Evolutionary conservation across 2,888 invertebrate genomes (phyloP).

Genomic region (Drosophila diplacantha): DNA sequence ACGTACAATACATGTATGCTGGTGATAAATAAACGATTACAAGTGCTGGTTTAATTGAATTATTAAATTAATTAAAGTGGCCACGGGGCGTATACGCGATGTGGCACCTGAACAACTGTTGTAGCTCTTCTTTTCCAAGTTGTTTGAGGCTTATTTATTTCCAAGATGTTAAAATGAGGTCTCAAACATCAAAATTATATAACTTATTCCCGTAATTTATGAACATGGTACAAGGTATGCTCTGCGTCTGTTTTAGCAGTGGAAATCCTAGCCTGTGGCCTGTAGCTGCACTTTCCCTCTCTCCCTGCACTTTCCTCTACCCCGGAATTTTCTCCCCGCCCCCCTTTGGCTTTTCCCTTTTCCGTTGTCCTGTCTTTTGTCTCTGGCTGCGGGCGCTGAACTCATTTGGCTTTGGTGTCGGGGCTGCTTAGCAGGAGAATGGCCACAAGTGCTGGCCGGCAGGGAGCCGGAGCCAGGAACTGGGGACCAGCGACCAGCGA

Average conservation of each 20-base stretch:
- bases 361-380: slow-evolving; percentile 24
- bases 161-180: neutral
- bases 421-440: slow-evolving; percentile 58
- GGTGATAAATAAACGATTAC: slow-evolving; percentile 3
- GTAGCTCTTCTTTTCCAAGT: neutral
- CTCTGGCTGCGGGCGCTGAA: slow-evolving; percentile 56
- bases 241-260: neutral
- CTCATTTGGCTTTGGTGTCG: slow-evolving; percentile 64
- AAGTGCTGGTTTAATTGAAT: neutral
- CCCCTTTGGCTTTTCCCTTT: slow-evolving; percentile 5
- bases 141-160: neutral
- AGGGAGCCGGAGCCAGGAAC: neutral
- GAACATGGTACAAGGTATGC: neutral
- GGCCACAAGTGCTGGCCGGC: slow-evolving; percentile 51
- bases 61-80: neutral
- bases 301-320: neutral
- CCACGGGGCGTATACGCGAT: slow-evolving; percentile 3
- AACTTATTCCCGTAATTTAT: neutral
- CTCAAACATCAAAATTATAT: neutral
- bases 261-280: neutral
- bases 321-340: neutral
- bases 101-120: accelerated
- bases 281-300: neutral
- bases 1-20: neutral
- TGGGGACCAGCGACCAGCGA: neutral